Percentiles rank a stretch among this genome's conserved stretches.
Conservation (phyloP, 2,888 invertebrate species). For the Acanthosepion lycidas region DNA sequence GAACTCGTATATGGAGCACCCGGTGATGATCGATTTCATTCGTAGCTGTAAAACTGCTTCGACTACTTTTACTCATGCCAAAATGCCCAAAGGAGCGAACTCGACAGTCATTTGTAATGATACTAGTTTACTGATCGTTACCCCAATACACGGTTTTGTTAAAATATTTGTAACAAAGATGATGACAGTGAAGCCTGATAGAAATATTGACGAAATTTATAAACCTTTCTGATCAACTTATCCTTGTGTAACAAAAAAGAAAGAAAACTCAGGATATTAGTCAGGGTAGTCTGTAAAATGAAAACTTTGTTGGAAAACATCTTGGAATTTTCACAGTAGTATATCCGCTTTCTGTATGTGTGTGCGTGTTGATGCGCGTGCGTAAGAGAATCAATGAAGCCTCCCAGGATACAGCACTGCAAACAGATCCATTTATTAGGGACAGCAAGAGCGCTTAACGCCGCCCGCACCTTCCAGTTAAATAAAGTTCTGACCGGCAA, state of each 20-base stretch:
- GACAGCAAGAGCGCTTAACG: neutral
- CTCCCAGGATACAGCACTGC: neutral
- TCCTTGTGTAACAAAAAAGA: neutral
- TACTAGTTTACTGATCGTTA: too few species aligned
- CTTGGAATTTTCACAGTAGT: too few species aligned
- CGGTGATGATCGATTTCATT: too few species aligned
- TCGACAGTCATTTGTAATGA: too few species aligned
- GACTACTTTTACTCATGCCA: too few species aligned
- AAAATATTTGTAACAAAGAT: too few species aligned
- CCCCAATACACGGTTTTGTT: too few species aligned
- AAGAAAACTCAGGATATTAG: neutral
- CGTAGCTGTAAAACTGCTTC: too few species aligned
- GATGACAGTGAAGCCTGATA: too few species aligned
- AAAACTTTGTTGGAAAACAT: neutral
- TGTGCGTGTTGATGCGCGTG: neutral
- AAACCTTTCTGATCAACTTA: neutral
- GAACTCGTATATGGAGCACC: too few species aligned
- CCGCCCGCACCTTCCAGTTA: neutral
- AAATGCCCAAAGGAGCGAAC: too few species aligned
- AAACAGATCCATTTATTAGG: neutral
- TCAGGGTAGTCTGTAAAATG: neutral
- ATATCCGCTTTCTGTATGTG: neutral
- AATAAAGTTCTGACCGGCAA: neutral
- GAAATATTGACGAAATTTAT: neutral
- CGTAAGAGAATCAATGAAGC: neutral